A percentile compares a stretch with the other conserved stretches of the same genome.
Evolutionary conservation across 2,797 vertebrate genomes (phyloP).

Genomic region (Distichodus sexfasciatus): DNA sequence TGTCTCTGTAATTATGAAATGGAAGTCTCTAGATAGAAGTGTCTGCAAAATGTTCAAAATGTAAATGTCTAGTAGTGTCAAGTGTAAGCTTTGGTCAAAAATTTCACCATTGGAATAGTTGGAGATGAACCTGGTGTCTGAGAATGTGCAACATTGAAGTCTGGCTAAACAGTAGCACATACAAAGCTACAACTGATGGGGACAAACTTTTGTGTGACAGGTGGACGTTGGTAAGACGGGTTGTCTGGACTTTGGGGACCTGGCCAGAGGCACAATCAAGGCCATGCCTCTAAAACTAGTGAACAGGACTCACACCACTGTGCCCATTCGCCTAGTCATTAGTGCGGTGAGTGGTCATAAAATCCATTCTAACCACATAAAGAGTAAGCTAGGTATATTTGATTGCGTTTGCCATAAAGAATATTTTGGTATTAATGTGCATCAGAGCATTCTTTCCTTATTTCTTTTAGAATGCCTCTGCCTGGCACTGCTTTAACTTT

Average conservation of each 20-base stretch:
- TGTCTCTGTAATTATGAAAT: no score
- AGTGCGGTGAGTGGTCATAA: conserved; percentile 83
- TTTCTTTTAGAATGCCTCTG: conserved; percentile 79
- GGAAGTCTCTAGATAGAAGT: no score
- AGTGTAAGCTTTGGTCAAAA: no score
- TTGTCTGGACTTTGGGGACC: conserved; percentile 89
- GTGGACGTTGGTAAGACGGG: conserved; percentile 77
- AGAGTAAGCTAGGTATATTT: neutral
- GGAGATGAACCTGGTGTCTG: no score
- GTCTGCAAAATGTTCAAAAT: no score
- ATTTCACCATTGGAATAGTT: no score
- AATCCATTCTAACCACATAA: neutral
- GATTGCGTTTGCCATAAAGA: neutral
- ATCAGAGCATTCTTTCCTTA: neutral
- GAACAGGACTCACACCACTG: conserved; percentile 85
- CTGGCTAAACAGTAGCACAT: neutral
- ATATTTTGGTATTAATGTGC: neutral
- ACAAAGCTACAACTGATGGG: neutral
- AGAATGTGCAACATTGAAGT: no score
- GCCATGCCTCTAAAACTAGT: conserved; percentile 85
- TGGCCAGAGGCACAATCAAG: conserved; percentile 81
- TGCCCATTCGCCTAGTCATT: conserved; percentile 90
- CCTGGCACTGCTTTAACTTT: conserved; percentile 92
- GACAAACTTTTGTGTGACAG: conserved; percentile 64
- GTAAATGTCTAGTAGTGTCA: no score